These are phyloP conservation scores for Thunnus albacares DNA, from an alignment of 2,797 vertebrate species.

Conservation along the genomic window DNA sequence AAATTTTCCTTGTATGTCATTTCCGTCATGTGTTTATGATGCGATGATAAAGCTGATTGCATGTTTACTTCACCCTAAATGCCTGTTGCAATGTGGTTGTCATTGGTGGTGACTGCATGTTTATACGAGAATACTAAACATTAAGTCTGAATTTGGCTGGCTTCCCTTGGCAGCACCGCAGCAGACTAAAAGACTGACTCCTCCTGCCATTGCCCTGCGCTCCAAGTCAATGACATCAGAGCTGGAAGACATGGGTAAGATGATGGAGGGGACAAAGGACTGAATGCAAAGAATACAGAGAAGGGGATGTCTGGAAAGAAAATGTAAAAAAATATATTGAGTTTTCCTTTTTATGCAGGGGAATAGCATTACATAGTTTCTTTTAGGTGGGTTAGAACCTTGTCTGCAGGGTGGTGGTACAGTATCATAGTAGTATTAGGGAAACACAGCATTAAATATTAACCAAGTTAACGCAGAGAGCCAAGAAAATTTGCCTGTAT, in stretches of 20 bases:
- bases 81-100: slow-evolving; percentile 55
- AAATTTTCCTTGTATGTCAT: slow-evolving; percentile 24
- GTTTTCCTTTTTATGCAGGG: background rate
- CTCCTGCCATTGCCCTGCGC: slow-evolving; percentile 93
- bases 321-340: slow-evolving; percentile 4
- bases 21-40: slow-evolving; percentile 40
- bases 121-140: slow-evolving; percentile 73
- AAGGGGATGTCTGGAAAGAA: slow-evolving; percentile 21
- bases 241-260: slow-evolving; percentile 96
- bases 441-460: slow-evolving; percentile 60
- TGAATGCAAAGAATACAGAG: slow-evolving; percentile 25
- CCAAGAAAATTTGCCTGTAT: slow-evolving; percentile 29
- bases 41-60: slow-evolving; percentile 47
- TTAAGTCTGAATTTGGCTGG: slow-evolving; percentile 75
- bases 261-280: slow-evolving; percentile 32
- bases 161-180: slow-evolving; percentile 88
- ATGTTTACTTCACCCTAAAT: slow-evolving; percentile 60
- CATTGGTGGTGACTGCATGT: slow-evolving; percentile 66
- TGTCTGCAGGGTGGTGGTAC: slow-evolving; percentile 29
- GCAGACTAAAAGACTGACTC: slow-evolving; percentile 93
- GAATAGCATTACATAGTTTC: slow-evolving; percentile 6
- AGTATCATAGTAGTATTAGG: slow-evolving; percentile 14
- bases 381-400: slow-evolving; percentile 34
- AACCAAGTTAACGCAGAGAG: slow-evolving; percentile 42
- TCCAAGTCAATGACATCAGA: slow-evolving; percentile 98